Percentiles rank a stretch among this genome's conserved stretches.
phyloP scores from a whole-genome alignment of 2,888 invertebrate species.

The Agrochola litura region DNA sequence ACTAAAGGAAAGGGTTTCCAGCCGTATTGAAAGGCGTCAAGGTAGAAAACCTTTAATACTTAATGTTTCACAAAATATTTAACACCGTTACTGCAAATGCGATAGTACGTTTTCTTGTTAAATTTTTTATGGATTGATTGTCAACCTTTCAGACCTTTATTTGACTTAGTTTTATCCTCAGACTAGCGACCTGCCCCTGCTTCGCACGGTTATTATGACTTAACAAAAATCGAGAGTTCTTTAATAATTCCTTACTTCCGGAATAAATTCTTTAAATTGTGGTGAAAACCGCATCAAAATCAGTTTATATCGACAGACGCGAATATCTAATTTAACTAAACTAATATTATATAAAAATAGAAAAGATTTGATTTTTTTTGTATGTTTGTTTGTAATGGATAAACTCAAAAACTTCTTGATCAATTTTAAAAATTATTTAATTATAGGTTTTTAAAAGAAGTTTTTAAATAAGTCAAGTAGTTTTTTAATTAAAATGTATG shows the following conservation, averaged over 20 bases:
- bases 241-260: background rate
- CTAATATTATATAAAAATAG: no score
- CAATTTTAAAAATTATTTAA: no score
- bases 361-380: no score
- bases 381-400: no score
- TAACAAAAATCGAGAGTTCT: background rate
- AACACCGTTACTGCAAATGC: constrained; percentile 9
- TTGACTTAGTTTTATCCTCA: background rate
- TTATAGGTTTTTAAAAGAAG: no score
- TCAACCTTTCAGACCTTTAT: background rate
- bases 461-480: no score
- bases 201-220: background rate
- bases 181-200: no score
- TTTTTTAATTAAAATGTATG: no score
- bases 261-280: background rate
- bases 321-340: background rate
- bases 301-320: no score
- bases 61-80: constrained; percentile 41
- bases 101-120: constrained; percentile 16
- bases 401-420: no score
- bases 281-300: no score
- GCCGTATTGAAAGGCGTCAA: constrained; percentile 12
- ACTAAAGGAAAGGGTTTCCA: constrained; percentile 21
- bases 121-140: background rate
- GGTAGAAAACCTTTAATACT: constrained; percentile 31